Evolutionary conservation across 2,797 vertebrate genomes (phyloP), one percentile per base, ranked within the genome.

Genomic region (Thunnus albacares): DNA sequence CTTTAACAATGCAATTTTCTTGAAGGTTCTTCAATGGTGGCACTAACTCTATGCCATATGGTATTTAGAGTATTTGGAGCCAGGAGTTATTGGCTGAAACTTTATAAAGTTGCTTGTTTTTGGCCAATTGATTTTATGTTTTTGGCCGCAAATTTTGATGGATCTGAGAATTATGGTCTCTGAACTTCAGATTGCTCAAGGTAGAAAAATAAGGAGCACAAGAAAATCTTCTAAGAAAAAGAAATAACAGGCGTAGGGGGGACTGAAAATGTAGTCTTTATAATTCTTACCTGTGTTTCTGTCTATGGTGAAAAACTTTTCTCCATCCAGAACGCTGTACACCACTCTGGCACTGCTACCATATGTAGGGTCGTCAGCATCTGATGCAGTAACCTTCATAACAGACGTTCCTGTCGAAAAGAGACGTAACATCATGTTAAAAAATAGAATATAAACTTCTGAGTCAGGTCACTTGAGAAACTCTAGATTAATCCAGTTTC

Each of bases 351-450:
- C 98, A 28, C 98, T 99, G 96, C 97, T 99, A 63, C 98, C 98
- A 0, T 99, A 99, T 0, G 97, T 97, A 62, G 98, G 98, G 92
- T 99, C 98, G 0, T 99, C 98, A 0, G 97, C 98, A 15, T 99
- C 98, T 0, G 97, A 98, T 1, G 98, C 98, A 76, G 97, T 97
- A 80, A 99, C 97, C 93, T 97, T 98, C 97, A 99, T 99, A 82
- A 99, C 97, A 0, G 98, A 99, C 0, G 98, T 98, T 87, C 98
- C 98, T 99, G 95, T 86, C 81, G 66, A 79, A 84, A 72, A 87
- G 6, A 83, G 58, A 79, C 49, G 17, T 9, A 89, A 26, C 8
- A 35, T 41, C n/a, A 62, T 64, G 64, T 87, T 38, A 85, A 51
- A 69, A 45, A 52, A 63, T 0, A 43, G 1, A 62, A 64, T 11